Percentiles rank a stretch among this genome's conserved stretches.
These are phyloP conservation scores for Oasisia sp. DNA, from an alignment of 2,888 invertebrate species.

Conservation along the genomic window DNA sequence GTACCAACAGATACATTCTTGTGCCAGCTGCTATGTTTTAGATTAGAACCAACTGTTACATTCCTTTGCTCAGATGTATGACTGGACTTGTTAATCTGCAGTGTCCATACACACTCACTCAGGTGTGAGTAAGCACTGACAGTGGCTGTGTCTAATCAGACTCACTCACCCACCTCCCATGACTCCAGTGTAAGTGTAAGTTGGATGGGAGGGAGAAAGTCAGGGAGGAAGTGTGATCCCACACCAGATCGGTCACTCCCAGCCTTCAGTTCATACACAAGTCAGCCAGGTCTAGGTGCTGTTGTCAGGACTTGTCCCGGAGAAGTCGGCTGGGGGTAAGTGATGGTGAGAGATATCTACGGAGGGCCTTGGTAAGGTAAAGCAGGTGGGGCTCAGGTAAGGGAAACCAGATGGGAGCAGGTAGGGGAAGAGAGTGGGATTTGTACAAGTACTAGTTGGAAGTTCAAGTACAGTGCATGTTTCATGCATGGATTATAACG, in stretches of 20 bases:
- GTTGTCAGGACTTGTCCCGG: background rate
- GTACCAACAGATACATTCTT: too few species aligned
- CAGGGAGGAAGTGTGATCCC: background rate
- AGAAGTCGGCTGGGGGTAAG: background rate
- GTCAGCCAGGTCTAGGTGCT: background rate
- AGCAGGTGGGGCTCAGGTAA: conserved; percentile 1
- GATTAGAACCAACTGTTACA: background rate
- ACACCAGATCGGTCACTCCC: background rate
- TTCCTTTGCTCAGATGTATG: background rate
- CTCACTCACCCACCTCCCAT: background rate
- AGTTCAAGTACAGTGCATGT: background rate
- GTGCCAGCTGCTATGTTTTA: too few species aligned
- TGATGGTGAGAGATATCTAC: background rate
- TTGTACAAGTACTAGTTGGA: background rate
- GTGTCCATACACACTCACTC: background rate
- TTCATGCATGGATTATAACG: background rate
- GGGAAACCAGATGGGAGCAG: background rate
- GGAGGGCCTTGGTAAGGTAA: background rate
- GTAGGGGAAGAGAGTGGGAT: background rate
- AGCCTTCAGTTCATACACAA: background rate
- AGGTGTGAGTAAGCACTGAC: too few species aligned
- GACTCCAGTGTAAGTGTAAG: background rate
- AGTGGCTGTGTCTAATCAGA: background rate
- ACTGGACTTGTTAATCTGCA: background rate
- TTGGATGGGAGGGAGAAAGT: background rate